Evolutionary conservation across 1,140 invertebrate species (phyloP), one percentile per base, ranked within the genome.

Genomic region (Caenorhabditis elegans): DNA sequence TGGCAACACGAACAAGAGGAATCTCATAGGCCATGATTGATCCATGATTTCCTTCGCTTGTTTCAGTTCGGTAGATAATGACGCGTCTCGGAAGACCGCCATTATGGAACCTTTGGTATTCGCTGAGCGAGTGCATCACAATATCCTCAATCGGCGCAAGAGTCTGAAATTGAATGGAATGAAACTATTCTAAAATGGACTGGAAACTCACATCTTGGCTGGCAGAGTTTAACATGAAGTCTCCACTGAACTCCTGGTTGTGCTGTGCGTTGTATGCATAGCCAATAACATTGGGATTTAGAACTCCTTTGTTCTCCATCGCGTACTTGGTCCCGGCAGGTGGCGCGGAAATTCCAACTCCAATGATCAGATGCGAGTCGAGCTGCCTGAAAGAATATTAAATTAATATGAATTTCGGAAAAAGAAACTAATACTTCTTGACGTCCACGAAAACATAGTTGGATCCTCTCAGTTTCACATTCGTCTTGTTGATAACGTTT

Each of bases 281-380:
- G 17, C 85, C 84, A 65, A 83, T 75, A 24, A 85, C 81, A 24
- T 15, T 51, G 10, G 83, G 83, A 10, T 28, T 47, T 13, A 36
- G 28, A 31, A 43, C 10, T n/a, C n/a, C 46, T 31, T 24, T 34
- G 13, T 34, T 26, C 19, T 60, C 22, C n/a, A 24, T 31, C 1
- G 24, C 28, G 47, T 65, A 53, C 15, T 26, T 46, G 15, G 34
- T 49, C n/a, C n/a, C n/a, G n/a, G n/a, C n/a, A n/a, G 84, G 78
- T 28, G 83, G 83, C 24, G 84, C 60, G 26, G 81, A 83, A 17
- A 85, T 53, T 15, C 49, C 84, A 17, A 85, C 26, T 43, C 85
- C 85, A 46, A 85, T 70, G 34, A 85, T 46, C 3, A 85, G 75
- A 26, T n/a, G n/a, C n/a, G n/a, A n/a, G n/a, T n/a, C n/a, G n/a